Evolutionary conservation across 2,113 vertebrate species (phyloP), one percentile per base, ranked within the genome.

Genomic region (Raja brachyura): DNA sequence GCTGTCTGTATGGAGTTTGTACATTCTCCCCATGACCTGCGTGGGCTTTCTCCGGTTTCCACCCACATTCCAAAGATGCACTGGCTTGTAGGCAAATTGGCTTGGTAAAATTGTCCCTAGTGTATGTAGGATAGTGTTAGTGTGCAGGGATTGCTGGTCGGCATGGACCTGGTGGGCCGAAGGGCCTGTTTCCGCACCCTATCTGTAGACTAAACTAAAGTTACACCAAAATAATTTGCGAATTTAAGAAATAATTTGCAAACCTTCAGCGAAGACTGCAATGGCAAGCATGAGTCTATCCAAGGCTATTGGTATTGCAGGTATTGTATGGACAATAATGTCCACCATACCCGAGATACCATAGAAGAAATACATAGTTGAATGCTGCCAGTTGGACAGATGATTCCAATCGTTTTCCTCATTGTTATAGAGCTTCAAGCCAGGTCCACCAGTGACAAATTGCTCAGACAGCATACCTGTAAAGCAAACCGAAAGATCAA

Each of bases 331-430:
- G 6, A 97, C 95, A 81, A 98, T 94, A 11, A 99, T 96, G 25
- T 97, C 96, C 56, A 96, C 95, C 11, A 96, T 93, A 0, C 96
- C 98, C 0, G 97, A 94, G 94, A 99, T 95, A 39, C 96, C 97
- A 11, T 98, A 99, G 96, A 99, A 99, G 93, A 99, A 95, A 94
- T 99, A 99, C 97, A 99, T 99, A 94, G 98, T 99, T 93, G 96
- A 94, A 16, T 99, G 99, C 81, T 99, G 99, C 99, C 98, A 99
- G 95, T 97, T 97, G 95, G 97, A 96, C 93, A 98, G 94, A 63
- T 96, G 94, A 13, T 96, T 94, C 98, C 98, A 98, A 59, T 96
- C 97, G 81, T 97, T 95, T 94, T 97, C 96, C 70, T 97, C 94
- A 0, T 96, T 96, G 94, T 98, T 94, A 54, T 98, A 99, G 93